Evolutionary conservation across 2,797 vertebrate species (phyloP).

Genomic region (Okamejei kenojei): DNA sequence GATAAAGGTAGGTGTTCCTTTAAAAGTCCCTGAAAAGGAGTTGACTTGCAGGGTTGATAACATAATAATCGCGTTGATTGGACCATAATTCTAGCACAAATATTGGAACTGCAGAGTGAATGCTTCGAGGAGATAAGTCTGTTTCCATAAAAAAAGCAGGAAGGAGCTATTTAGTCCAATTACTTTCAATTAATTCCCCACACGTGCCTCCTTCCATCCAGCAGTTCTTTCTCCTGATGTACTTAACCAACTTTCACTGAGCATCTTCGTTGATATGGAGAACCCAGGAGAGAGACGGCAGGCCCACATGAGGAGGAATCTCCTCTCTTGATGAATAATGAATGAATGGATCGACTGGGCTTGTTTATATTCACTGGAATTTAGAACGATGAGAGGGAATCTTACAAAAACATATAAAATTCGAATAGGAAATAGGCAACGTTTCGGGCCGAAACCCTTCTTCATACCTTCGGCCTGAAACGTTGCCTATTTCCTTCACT

Average conservation of each 20-base stretch:
- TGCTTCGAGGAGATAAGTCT: not conserved
- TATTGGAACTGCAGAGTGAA: not conserved
- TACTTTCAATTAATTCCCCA: not conserved
- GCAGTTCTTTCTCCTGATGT: not conserved
- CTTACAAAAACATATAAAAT: no score
- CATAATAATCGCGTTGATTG: not conserved
- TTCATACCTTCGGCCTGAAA: no score
- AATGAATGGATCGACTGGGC: no score
- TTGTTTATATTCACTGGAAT: no score
- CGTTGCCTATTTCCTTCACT: no score
- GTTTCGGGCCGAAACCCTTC: no score
- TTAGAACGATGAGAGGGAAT: no score
- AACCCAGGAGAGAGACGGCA: no score
- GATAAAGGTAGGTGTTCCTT: conserved; percentile 12
- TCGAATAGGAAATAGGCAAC: no score
- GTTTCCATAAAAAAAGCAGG: not conserved
- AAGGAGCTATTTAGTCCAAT: not conserved
- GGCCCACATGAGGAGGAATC: no score
- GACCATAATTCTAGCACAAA: not conserved
- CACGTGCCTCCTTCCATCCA: no score
- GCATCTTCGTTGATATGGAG: not conserved
- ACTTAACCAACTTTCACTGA: not conserved
- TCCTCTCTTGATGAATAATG: no score
- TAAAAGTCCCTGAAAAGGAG: not conserved
- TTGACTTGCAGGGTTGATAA: not conserved